These are phyloP conservation scores for Drosophila repleta DNA, from an alignment of 1,140 invertebrate genomes.

Conservation along the genomic window DNA sequence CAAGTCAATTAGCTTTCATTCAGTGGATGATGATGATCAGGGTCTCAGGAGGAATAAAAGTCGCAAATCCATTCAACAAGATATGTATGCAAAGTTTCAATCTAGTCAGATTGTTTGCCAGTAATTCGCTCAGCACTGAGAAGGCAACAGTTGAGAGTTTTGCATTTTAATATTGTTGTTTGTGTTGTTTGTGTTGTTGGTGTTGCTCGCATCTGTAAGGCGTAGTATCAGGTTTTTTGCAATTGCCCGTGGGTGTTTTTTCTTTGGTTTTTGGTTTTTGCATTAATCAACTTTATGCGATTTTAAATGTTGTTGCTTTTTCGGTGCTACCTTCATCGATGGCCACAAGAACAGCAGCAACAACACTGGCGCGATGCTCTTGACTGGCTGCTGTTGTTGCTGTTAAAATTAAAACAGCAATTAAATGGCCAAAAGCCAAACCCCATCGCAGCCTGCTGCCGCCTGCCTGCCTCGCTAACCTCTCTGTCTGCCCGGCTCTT, in stretches of 20 bases:
- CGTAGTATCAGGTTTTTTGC: conserved; percentile 9
- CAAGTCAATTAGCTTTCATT: too few species aligned
- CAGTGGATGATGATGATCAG: not conserved
- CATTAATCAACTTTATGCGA: conserved; percentile 71
- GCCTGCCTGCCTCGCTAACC: not conserved
- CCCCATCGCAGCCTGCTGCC: conserved; percentile 13
- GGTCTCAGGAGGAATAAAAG: too few species aligned
- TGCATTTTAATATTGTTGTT: not conserved
- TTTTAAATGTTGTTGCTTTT: conserved; percentile 43
- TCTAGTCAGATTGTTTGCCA: not conserved
- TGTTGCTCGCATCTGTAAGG: not conserved
- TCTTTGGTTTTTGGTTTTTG: conserved; percentile 27
- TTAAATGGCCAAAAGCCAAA: conserved; percentile 80
- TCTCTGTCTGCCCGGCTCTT: not conserved
- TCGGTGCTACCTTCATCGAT: conserved; percentile 41
- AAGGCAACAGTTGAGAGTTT: conserved; percentile 17
- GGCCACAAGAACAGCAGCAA: conserved; percentile 41
- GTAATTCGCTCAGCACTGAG: conserved; percentile 9
- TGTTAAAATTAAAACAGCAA: conserved; percentile 76
- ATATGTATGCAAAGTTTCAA: not conserved
- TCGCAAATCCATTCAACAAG: too few species aligned
- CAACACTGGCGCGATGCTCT: conserved; percentile 36
- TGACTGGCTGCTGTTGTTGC: conserved; percentile 38
- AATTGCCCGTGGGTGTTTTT: conserved; percentile 52
- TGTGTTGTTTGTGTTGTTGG: conserved; percentile 11